Evolutionary conservation across 30 jellyfish, hydroid and myxozoan genomes (phyloP).

Genomic region (Turritopsis rubra): DNA sequence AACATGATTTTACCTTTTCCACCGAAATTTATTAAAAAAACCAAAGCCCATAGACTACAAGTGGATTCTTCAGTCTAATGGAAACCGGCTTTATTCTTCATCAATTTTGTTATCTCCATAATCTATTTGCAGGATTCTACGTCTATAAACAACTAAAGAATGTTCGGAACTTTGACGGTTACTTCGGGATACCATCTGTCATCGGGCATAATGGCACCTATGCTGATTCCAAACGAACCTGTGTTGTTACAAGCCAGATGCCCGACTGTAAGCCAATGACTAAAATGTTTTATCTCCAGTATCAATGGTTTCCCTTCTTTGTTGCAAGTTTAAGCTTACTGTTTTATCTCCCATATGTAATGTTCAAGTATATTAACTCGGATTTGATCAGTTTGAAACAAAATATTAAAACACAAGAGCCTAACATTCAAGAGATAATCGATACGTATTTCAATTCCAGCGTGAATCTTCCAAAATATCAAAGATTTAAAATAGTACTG

Average conservation of each 20-base stretch:
- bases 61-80: too few species aligned
- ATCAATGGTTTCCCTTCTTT: conserved; percentile 36
- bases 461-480: conserved; percentile 3
- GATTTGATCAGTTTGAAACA: not conserved
- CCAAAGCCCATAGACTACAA: too few species aligned
- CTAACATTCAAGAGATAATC: conserved; percentile 11
- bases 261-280: conserved; percentile 18
- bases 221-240: not conserved
- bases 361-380: conserved; percentile 10
- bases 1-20: too few species aligned
- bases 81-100: too few species aligned
- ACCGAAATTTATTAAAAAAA: too few species aligned
- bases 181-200: conserved; percentile 22
- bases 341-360: conserved; percentile 23
- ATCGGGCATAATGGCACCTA: conserved; percentile 22
- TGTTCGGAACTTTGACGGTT: conserved; percentile 10
- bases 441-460: not conserved
- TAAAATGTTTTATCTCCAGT: conserved; percentile 23
- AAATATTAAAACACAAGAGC: conserved; percentile 7
- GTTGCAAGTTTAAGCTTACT: conserved; percentile 9
- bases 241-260: not conserved
- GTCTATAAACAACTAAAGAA: conserved; percentile 9
- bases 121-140: conserved; percentile 24
- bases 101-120: not conserved
- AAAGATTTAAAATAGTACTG: conserved; percentile 3